Base-by-base conservation (phyloP, 2,113 vertebrate species). In the Limnothrissa miodon region DNA sequence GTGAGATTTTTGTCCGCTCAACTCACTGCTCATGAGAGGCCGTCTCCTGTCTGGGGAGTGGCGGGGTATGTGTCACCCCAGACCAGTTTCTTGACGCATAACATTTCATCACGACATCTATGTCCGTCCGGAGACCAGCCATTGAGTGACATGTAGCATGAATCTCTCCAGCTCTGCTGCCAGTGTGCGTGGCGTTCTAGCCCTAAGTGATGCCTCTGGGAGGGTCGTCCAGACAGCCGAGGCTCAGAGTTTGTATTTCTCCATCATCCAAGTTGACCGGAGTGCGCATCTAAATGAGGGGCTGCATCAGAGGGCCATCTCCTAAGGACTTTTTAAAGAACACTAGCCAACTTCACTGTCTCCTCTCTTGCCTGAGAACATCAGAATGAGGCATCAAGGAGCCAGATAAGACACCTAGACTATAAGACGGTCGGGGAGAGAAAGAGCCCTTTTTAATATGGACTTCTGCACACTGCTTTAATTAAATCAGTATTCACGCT, bases 351-450 rank as follows among this genome's bases (percentile, higher is more conserved):
- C 8, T 56, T 56, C 53, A 56, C 66, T 74, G n/a, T 25, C 59
- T 62, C n/a, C 33, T 11, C 33, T 11, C 25, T 2, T 33, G 66
- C 36, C 66, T 36, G 29, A 36, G 66, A 74, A 74, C 11, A 39
- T 36, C 33, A 15, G 66, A 13, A 74, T 33, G 10, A 74, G 66
- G 66, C 66, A 74, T 33, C n/a, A 33, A 70, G 62, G 29, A 70
- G 29, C 9, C 66, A 17, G 66, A 74, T 74, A 15, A 36, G 66
- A 70, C 62, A 70, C 66, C 66, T 74, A 74, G 66, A 74, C 36
- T 74, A 74, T 33, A 74, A 74, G 66, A 36, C 29, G 36, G 29
- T 74, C 25, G 36, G 9, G 66, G 66, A 74, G 66, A 74, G 29
- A 33, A 36, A 74, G 33, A 33, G 66, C 29, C 66, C 66, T 36